Evolutionary conservation across 2,888 invertebrate genomes (phyloP), one percentile per base, ranked within the genome.

Genomic region (Rotaria socialis): DNA sequence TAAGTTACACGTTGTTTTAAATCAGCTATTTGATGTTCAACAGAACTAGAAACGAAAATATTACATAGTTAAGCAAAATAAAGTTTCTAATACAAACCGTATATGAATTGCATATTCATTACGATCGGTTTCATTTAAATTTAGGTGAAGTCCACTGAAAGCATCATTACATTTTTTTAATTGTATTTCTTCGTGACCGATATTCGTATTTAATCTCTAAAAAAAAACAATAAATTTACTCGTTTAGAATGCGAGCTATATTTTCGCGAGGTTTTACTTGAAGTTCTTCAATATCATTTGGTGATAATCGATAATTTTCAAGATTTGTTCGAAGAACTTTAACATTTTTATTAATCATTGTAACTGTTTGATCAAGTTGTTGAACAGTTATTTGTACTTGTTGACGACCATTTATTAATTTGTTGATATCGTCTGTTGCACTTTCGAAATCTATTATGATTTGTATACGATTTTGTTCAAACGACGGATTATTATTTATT

Each of bases 71-170:
- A 41, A 11, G 11, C 2, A 74, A 74, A 43, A 16, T 24, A 47
- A 14, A 24, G 47, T 16, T 43, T 41, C 8, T 11, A 16, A 80
- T 19, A n/a, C 35, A 2, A 14, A 80, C 80, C 80, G 80, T 41
- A 80, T 80, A 47, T 80, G 80, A 80, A 14, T 47, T 10, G 14
- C 11, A 80, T 80, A 80, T n/a, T 80, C 80, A 80, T 80, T 80
- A 47, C 47, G 43, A 80, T 80, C 80, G 24, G 24, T 80, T 19
- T 80, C 80, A 80, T n/a, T 80, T 80, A 80, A n/a, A 80, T 47
- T 80, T 14, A 11, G 0, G 3, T 80, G 47, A 80, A 80, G 11
- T 47, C 22, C n/a, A 47, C 24, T 80, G 2, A 80, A 80, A 5
- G 47, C 8, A 11, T 47, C 47, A 6, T 19, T n/a, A 47, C 80